A percentile compares a stretch with the other conserved stretches of the same genome.
Evolutionary conservation across 2,797 vertebrate genomes (phyloP).

Genomic region (Tenualosa ilisha): DNA sequence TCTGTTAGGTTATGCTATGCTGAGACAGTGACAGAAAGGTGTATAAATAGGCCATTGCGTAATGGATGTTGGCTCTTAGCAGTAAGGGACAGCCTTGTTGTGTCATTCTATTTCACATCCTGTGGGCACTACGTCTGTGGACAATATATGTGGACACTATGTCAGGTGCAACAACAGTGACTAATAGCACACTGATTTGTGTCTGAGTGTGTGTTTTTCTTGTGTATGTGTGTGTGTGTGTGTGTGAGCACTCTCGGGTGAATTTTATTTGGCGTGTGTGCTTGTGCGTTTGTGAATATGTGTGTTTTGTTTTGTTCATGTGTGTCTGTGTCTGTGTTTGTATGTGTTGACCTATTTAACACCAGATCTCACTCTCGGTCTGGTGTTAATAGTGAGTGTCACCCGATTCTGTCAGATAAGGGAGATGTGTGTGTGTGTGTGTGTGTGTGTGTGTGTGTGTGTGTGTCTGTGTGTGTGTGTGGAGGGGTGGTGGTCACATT

Average conservation of each 20-base stretch:
- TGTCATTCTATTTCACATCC: neutral
- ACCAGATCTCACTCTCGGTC: constrained; percentile 28
- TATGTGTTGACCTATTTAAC: constrained; percentile 31
- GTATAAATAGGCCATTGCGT: constrained; percentile 11
- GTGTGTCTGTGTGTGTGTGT: neutral
- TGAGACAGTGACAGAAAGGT: neutral
- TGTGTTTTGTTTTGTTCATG: neutral
- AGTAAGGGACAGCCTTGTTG: neutral
- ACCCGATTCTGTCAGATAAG: constrained; percentile 38
- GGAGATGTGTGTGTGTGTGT: neutral
- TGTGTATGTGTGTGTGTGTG: neutral
- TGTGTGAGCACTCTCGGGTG: neutral
- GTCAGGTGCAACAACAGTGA: neutral
- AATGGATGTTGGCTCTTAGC: neutral
- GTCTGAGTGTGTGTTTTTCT: neutral
- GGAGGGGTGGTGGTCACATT: neutral
- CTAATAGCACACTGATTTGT: neutral
- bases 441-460: neutral
- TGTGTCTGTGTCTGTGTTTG: constrained; percentile 5
- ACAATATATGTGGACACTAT: neutral
- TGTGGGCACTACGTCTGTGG: neutral
- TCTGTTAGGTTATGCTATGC: neutral
- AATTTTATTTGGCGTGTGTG: neutral
- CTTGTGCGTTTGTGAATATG: neutral
- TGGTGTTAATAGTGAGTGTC: constrained; percentile 43